Conservation (phyloP, 37 sponge, comb jelly and placozoan species). For the Halisarca cf. caerulea region DNA sequence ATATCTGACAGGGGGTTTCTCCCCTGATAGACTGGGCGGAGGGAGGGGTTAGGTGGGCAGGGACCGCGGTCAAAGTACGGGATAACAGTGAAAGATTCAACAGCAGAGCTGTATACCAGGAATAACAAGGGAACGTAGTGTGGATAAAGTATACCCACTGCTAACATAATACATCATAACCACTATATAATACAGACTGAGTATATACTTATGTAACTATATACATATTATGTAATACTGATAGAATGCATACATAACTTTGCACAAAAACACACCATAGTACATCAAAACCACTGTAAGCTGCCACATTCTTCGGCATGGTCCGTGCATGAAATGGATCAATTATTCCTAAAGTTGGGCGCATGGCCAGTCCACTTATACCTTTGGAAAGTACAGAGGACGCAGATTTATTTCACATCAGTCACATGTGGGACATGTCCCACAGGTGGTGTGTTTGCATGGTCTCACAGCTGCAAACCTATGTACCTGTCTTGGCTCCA, state of each 20-base stretch:
- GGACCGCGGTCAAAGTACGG: constrained; percentile 77
- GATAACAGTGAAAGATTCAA: constrained; percentile 87
- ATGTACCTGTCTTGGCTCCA: constrained; percentile 85
- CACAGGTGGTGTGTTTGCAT: too few relatives aligned
- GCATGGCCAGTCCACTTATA: constrained; percentile 64
- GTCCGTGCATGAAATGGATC: constrained; percentile 75
- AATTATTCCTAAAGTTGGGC: constrained; percentile 77
- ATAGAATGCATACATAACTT: too few relatives aligned
- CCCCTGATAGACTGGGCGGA: constrained; percentile 89
- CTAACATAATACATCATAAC: too few relatives aligned
- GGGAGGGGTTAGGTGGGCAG: constrained; percentile 63
- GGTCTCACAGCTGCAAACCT: too few relatives aligned
- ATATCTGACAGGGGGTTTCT: constrained; percentile 92
- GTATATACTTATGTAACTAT: too few relatives aligned
- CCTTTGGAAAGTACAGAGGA: too few relatives aligned
- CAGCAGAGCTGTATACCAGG: constrained; percentile 84
- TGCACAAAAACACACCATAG: constrained; percentile 81
- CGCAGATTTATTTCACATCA: too few relatives aligned
- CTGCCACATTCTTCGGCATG: constrained; percentile 88
- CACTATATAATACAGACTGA: too few relatives aligned
- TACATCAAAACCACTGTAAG: constrained; percentile 93
- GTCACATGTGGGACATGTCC: too few relatives aligned
- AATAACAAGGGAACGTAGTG: too few relatives aligned
- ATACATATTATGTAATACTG: too few relatives aligned
- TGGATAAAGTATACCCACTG: too few relatives aligned